Percentiles rank a stretch among this genome's conserved stretches.
phyloP scores from a whole-genome alignment of 2,113 vertebrate species.

The Tenebrosternarchus preto region DNA sequence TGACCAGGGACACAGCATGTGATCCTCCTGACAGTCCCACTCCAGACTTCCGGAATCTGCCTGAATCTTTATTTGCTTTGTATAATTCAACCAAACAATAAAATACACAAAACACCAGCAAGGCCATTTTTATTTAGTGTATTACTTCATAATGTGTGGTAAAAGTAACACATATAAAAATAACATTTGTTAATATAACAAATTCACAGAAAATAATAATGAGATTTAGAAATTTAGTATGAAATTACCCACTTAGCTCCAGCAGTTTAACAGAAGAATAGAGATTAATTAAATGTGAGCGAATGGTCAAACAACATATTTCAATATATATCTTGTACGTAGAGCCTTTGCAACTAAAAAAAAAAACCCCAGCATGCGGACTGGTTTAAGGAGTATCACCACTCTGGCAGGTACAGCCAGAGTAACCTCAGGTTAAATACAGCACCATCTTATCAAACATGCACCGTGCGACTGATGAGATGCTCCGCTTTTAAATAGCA shows the following conservation, averaged over 20 bases:
- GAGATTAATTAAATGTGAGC: background rate
- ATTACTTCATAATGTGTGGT: conserved; percentile 25
- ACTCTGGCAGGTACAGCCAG: background rate
- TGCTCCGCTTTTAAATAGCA: no score
- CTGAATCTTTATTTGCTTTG: conserved; percentile 7
- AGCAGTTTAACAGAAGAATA: background rate
- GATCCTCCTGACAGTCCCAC: background rate
- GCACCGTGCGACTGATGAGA: no score
- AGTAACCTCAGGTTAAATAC: background rate
- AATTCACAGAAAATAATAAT: conserved; percentile 13
- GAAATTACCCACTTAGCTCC: background rate
- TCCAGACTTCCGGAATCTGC: conserved; percentile 21
- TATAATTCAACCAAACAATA: background rate
- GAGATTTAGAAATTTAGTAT: background rate
- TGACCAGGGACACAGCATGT: background rate
- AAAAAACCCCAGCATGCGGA: background rate
- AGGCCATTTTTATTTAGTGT: background rate
- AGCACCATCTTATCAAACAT: no score
- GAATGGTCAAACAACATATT: conserved; percentile 1
- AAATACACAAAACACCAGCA: background rate
- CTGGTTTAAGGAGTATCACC: no score
- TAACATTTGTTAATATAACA: conserved; percentile 51
- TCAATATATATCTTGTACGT: background rate
- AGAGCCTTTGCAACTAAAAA: conserved; percentile 2
- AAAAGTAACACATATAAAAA: conserved; percentile 19